Conservation (phyloP, 1,140 invertebrate species). For the Zaprionus camerounensis region DNA sequence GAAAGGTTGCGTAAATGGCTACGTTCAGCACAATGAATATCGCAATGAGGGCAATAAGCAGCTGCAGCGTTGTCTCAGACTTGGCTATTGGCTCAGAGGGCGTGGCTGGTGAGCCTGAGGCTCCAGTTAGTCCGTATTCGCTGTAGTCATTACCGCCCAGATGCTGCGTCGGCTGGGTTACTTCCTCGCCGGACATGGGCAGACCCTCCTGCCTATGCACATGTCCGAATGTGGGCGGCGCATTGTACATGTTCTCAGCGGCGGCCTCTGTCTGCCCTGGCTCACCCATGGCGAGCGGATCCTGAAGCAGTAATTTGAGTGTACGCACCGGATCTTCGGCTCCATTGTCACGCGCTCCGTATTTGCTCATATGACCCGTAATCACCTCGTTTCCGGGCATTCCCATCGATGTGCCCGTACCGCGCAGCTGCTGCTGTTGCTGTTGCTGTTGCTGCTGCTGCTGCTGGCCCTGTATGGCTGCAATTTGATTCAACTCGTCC, state of each 20-base stretch:
- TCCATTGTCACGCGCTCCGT: slow-evolving; percentile 69
- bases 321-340: slow-evolving; percentile 77
- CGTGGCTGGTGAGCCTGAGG: neutral
- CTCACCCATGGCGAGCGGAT: slow-evolving; percentile 47
- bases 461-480: slow-evolving; percentile 72
- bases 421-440: slow-evolving; percentile 3
- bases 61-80: slow-evolving; percentile 86
- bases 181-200: slow-evolving; percentile 25
- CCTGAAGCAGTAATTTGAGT: slow-evolving; percentile 72
- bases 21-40: slow-evolving; percentile 93
- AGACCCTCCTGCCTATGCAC: slow-evolving; percentile 44
- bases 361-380: slow-evolving; percentile 82
- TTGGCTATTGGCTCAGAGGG: slow-evolving; percentile 63
- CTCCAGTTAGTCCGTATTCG: slow-evolving; percentile 6
- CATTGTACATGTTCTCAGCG: slow-evolving; percentile 83
- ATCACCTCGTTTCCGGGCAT: slow-evolving; percentile 68
- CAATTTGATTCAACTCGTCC: slow-evolving; percentile 86
- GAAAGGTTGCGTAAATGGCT: slow-evolving; percentile 72
- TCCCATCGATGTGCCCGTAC: neutral
- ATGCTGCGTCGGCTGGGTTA: slow-evolving; percentile 23
- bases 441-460: slow-evolving; percentile 50
- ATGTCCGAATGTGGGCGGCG: slow-evolving; percentile 76
- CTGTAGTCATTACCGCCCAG: slow-evolving; percentile 11
- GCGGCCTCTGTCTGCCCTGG: slow-evolving; percentile 46
- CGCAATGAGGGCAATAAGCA: slow-evolving; percentile 91